A percentile compares a stretch with the other conserved stretches of the same genome.
Evolutionary conservation across 2,888 invertebrate species (phyloP).

Genomic region (Ptycholaimellus sp.): DNA sequence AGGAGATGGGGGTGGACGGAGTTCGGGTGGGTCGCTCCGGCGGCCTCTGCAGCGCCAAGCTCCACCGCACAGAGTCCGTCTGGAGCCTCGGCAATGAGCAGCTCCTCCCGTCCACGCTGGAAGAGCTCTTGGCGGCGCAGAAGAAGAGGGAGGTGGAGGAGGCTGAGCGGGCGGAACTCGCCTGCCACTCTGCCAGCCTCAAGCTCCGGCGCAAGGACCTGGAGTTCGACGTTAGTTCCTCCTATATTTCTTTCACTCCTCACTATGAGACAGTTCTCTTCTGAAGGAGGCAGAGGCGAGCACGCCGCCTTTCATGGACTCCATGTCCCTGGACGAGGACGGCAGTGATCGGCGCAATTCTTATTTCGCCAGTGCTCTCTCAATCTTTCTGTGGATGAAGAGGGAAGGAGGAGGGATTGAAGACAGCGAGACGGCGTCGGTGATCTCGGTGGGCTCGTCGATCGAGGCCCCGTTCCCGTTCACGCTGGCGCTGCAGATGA

Average conservation of each 20-base stretch:
- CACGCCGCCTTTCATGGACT: too few species aligned
- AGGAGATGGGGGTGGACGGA: slow-evolving; percentile 7
- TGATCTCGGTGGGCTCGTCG: slow-evolving; percentile 12
- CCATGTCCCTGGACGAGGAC: too few species aligned
- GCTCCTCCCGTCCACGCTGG: neutral
- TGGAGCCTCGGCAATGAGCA: slow-evolving; percentile 3
- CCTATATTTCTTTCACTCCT: slow-evolving; percentile 1
- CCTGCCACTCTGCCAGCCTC: too few species aligned
- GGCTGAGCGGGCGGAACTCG: too few species aligned
- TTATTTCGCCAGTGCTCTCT: too few species aligned
- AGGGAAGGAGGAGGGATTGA: neutral
- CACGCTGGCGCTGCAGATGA: slow-evolving; percentile 29
- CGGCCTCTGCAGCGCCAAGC: slow-evolving; percentile 1
- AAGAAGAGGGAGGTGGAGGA: neutral
- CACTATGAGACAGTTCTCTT: neutral
- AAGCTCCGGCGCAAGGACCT: slow-evolving; percentile 16
- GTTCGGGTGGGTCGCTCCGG: slow-evolving; percentile 3
- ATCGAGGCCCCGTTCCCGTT: slow-evolving; percentile 22
- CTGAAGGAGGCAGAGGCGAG: too few species aligned
- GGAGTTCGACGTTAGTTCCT: slow-evolving; percentile 11
- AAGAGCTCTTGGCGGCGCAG: neutral
- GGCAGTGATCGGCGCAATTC: too few species aligned
- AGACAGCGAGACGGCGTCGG: slow-evolving; percentile 17
- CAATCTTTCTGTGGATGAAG: too few species aligned
- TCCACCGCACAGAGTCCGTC: slow-evolving; percentile 3